Conservation (phyloP, 2,888 invertebrate species). For the Eretmocerus hayati region DNA sequence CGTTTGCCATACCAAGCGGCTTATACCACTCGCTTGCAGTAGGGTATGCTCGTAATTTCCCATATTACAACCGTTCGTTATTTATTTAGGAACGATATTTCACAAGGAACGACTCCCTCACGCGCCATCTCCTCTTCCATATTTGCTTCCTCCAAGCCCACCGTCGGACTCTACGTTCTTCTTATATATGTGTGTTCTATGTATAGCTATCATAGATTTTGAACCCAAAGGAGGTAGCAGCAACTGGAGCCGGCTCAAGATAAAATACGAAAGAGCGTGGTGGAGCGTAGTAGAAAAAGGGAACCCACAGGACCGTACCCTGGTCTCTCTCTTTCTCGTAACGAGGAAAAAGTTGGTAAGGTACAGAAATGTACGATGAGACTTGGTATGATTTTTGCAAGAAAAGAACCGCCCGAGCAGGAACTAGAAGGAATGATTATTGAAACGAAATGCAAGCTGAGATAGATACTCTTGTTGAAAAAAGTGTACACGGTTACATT, state of each 20-base stretch:
- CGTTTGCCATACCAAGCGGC: too few species aligned
- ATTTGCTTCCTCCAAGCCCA: conserved; percentile 11
- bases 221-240: too few species aligned
- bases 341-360: conserved; percentile 6
- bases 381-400: too few species aligned
- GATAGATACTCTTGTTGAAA: too few species aligned
- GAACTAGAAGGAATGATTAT: conserved; percentile 19
- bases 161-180: too few species aligned
- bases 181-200: too few species aligned
- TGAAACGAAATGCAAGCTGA: too few species aligned
- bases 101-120: conserved; percentile 33
- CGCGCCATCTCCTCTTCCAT: conserved; percentile 25
- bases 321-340: conserved; percentile 13
- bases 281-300: conserved; percentile 5
- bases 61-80: conserved; percentile 40
- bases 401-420: too few species aligned
- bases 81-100: conserved; percentile 39
- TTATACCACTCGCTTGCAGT: not conserved
- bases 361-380: too few species aligned
- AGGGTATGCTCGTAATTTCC: conserved; percentile 28
- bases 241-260: conserved; percentile 7
- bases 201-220: too few species aligned
- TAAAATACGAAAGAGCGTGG: conserved; percentile 14
- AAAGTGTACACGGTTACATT: too few species aligned
- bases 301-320: conserved; percentile 1